Percentiles rank a stretch among this genome's conserved stretches.
These are phyloP conservation scores for Prunella himalayana DNA, from an alignment of 2,113 vertebrate genomes.

Conservation along the genomic window DNA sequence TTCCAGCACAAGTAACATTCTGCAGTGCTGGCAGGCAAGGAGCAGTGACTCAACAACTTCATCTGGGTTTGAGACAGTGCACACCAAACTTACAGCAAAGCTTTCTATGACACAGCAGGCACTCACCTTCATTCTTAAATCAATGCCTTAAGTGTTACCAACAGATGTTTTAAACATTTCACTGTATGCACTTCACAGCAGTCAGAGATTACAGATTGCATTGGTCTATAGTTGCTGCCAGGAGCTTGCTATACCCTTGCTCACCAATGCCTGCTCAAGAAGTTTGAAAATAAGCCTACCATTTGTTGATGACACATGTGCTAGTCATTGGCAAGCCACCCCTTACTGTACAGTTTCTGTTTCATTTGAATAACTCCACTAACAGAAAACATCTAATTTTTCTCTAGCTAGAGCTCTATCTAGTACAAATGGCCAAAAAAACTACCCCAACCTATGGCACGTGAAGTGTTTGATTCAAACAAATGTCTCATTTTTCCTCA, in stretches of 20 bases:
- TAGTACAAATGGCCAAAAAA: background rate
- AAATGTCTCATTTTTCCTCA: background rate
- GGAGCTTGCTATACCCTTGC: background rate
- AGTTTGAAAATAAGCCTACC: background rate
- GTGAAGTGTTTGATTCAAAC: background rate
- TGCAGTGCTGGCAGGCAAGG: constrained; percentile 38
- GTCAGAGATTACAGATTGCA: background rate
- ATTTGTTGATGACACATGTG: background rate
- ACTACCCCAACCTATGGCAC: background rate
- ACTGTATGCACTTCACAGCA: background rate
- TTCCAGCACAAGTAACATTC: background rate
- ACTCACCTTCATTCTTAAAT: background rate
- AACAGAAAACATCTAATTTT: background rate
- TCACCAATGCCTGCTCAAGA: background rate
- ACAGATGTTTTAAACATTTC: background rate
- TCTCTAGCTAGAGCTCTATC: background rate
- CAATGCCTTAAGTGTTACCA: background rate
- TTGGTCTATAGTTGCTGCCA: background rate
- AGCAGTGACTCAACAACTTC: constrained; percentile 41
- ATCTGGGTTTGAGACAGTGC: background rate
- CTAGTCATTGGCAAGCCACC: background rate
- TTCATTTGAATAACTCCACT: background rate
- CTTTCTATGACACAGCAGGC: background rate
- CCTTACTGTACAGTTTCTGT: background rate
- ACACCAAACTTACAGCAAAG: background rate